Evolutionary conservation across 53 echinoderm and acorn worm species (phyloP), one percentile per base, ranked within the genome.

Genomic region (Hippasteria phrygiana): DNA sequence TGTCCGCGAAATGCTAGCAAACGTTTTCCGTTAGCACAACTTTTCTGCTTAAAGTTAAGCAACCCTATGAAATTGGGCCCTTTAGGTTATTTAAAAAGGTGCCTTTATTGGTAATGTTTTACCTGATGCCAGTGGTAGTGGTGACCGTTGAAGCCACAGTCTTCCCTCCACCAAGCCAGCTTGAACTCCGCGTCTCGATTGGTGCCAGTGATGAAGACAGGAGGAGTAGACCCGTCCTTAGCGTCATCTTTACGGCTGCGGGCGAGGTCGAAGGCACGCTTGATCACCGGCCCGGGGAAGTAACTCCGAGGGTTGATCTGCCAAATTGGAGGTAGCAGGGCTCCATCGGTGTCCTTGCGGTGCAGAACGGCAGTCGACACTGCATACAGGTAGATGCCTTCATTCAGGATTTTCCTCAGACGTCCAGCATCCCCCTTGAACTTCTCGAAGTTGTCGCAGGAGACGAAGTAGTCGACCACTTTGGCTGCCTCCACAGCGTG

Each of bases 121-220:
- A 89, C 89, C 89, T 84, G 85, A 38, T 93, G 93, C 89, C 89
- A 93, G 70, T 89, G 89, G 43, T n/a, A 75, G 43, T 93, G 93
- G 54, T 93, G 93, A 69, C 43, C 46, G 38, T 88, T 88, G 12
- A 93, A 54, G 53, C 62, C 70, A 66, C 73, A 42, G 42, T 93
- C 93, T 22, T 93, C 86, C 55, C 93, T 84, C 89, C 89, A 93
- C 88, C 88, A 93, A 12, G 88, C 53, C 14, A 93, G 32, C 87
- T 83, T 88, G 71, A 89, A 85, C 88, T 93, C 89, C 18, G 92
- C 73, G 74, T 91, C 92, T 1, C 79, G 87, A 16, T 87, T 10
- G 14, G 71, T 88, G 5, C 92, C 92, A 0, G 92, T 91, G 36
- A 26, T 8, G 47, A 87, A 91, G 17, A 7, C 22, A 5, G 74